phyloP scores from a whole-genome alignment of 1,140 invertebrate genomes.

The Protaetia brevitarsis region DNA sequence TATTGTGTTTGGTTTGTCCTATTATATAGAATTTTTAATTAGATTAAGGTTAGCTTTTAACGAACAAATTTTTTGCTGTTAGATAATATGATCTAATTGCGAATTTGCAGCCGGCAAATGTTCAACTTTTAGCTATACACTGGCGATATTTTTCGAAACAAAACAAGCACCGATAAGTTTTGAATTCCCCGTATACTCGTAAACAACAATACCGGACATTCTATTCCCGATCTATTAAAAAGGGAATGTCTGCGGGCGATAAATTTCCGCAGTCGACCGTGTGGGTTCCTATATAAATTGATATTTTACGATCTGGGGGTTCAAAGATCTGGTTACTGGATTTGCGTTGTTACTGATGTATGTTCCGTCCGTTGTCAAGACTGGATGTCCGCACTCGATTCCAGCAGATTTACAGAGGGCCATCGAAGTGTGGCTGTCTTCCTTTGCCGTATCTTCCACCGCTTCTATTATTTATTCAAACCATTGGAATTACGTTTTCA shows the following conservation, averaged over 20 bases:
- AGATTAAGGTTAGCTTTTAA: too few species aligned
- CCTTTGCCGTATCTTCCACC: too few species aligned
- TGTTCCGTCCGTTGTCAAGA: conserved; percentile 26
- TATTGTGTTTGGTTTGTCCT: too few species aligned
- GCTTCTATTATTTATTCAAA: conserved; percentile 1
- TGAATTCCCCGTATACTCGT: not conserved
- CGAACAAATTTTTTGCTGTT: too few species aligned
- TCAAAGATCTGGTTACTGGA: conserved; percentile 38
- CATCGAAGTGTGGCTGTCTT: not conserved
- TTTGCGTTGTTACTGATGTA: conserved; percentile 34
- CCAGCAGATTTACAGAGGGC: conserved; percentile 6
- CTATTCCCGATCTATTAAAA: conserved; percentile 29
- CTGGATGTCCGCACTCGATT: conserved; percentile 11
- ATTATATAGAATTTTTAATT: too few species aligned
- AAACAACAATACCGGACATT: not conserved
- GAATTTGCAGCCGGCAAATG: too few species aligned
- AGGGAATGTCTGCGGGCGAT: conserved; percentile 35
- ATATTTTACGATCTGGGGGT: conserved; percentile 37
- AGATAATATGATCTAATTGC: too few species aligned
- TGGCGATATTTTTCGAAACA: too few species aligned
- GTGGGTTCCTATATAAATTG: conserved; percentile 34
- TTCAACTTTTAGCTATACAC: too few species aligned
- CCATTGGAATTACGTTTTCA: conserved; percentile 1
- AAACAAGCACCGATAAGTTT: conserved; percentile 9
- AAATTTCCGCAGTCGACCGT: conserved; percentile 26